Base-by-base conservation (phyloP, 30 jellyfish, hydroid and myxozoan genomes). In the Aurelia coerulea region DNA sequence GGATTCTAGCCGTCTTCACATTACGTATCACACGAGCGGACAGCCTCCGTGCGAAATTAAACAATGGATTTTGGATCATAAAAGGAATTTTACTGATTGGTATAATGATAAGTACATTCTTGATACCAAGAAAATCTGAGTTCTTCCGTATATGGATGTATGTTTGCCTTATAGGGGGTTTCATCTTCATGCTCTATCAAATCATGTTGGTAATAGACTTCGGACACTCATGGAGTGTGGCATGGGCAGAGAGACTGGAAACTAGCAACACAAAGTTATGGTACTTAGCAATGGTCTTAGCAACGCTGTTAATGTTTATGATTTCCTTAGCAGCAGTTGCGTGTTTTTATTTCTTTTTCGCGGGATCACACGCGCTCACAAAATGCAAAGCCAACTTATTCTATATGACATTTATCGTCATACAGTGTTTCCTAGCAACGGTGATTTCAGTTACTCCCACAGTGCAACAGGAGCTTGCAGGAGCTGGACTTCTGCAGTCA, bases 111-210 rank as follows among this genome's bases (percentile, higher is more conserved):
- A 92, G 91, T 2, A 42, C 97, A 0, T 95, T 90, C 77, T 85
- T 74, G 16, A 86, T 95, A 29, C 99, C 99, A 74, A 86, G 70
- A 58, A 85, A 75, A 75, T 85, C 97, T 33, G 96, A 86, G 75
- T 84, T 95, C 65, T 95, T 95, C 87, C 97, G 98, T 5, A 80
- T 95, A 76, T 95, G 99, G 99, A 95, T 95, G 99, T 95, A 95
- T 73, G 76, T 91, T 35, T 71, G 97, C 68, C 87, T 95, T 5
- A 90, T 96, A 2, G 99, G 97, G 10, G 99, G 97, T 1, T 95
- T 95, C 80, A 72, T 95, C 60, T 95, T 95, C 46, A 81, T 95
- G 83, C 62, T 95, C 88, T 95, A 91, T 52, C 99, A 90, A 60
- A 90, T 95, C n/a, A 76, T 95, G 39, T 68, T 95, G n/a, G 82